A percentile compares a stretch with the other conserved stretches of the same genome.
Evolutionary conservation across 2,888 invertebrate species (phyloP).

Genomic region (Eupithecia abbreviata): DNA sequence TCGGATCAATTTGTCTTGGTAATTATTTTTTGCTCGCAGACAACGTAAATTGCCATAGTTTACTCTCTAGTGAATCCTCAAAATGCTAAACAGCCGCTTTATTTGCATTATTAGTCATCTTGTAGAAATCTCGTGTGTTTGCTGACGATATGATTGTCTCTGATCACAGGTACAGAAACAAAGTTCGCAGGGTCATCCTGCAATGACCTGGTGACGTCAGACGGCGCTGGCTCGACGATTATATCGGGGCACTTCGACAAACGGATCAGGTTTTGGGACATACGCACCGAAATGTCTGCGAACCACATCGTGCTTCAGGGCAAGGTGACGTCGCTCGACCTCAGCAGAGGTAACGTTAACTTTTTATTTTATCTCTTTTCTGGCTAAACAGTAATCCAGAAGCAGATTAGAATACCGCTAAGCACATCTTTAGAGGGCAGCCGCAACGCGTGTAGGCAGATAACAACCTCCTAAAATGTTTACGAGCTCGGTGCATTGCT

Average conservation of each 20-base stretch:
- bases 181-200: constrained; percentile 98
- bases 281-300: constrained; percentile 91
- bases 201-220: constrained; percentile 97
- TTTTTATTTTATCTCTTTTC: constrained; percentile 32
- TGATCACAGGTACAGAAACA: constrained; percentile 90
- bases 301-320: constrained; percentile 95
- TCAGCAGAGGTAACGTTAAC: constrained; percentile 89
- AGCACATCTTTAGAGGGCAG: constrained; percentile 24
- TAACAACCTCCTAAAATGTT: constrained; percentile 34
- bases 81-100: neutral
- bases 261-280: constrained; percentile 98
- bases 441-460: constrained; percentile 15
- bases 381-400: constrained; percentile 30
- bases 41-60: neutral
- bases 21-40: constrained; percentile 13
- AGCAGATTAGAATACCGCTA: constrained; percentile 38
- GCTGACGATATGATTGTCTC: constrained; percentile 14
- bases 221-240: constrained; percentile 93
- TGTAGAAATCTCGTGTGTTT: neutral
- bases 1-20: constrained; percentile 28
- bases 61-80: neutral
- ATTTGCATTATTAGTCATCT: neutral
- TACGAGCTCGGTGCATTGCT: constrained; percentile 36
- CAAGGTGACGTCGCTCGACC: constrained; percentile 96
- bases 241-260: constrained; percentile 99